phyloP scores from a whole-genome alignment of 2,797 vertebrate species.

The Micrastur ruficollis region DNA sequence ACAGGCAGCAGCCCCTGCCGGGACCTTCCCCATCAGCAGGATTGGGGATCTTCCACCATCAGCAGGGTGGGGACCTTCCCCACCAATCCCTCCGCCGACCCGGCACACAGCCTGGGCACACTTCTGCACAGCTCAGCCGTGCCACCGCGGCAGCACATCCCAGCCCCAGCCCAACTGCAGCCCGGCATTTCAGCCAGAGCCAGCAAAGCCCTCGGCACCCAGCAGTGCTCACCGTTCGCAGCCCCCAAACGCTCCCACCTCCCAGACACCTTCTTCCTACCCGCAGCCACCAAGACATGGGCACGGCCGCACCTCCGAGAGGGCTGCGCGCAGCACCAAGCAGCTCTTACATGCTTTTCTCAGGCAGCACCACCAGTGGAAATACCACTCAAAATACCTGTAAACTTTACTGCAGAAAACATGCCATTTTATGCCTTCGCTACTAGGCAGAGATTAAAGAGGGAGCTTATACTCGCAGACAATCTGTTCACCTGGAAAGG shows the following conservation, averaged over 20 bases:
- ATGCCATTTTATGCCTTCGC: background rate
- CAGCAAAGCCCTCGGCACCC: background rate
- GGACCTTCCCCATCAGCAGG: background rate
- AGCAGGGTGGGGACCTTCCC: background rate
- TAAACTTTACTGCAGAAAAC: rapidly evolving
- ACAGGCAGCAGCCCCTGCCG: rapidly evolving
- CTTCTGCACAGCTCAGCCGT: background rate
- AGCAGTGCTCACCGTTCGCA: rapidly evolving
- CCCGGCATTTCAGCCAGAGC: rapidly evolving
- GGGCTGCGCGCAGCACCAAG: rapidly evolving
- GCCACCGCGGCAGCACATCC: background rate
- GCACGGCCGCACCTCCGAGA: rapidly evolving
- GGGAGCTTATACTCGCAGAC: background rate
- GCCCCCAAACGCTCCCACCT: background rate
- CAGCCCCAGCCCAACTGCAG: background rate
- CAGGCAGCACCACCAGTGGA: background rate
- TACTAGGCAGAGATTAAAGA: background rate
- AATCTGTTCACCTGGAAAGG: background rate
- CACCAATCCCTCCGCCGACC: background rate
- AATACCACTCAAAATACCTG: background rate
- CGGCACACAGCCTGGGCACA: background rate
- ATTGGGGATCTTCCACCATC: too few relatives aligned
- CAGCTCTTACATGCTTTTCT: background rate
- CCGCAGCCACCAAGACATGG: background rate
- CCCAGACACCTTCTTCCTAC: rapidly evolving